Conservation (phyloP, 2,113 vertebrate species). For the Erpornis zantholeuca region DNA sequence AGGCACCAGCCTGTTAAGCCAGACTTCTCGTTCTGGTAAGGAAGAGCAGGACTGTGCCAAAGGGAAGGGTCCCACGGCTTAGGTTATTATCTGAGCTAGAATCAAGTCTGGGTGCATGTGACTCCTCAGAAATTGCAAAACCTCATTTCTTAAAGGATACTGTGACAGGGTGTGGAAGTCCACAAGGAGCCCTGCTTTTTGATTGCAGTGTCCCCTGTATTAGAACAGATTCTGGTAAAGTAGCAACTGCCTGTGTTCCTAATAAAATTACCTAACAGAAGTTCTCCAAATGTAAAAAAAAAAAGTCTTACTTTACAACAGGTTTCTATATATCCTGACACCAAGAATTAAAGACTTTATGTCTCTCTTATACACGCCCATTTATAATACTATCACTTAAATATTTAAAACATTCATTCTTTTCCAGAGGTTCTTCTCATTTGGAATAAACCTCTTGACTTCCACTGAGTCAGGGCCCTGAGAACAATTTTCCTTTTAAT, state of each 20-base stretch:
- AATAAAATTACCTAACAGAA: background rate
- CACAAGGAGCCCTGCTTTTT: background rate
- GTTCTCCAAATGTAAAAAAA: background rate
- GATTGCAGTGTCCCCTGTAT: background rate
- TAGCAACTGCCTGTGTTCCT: background rate
- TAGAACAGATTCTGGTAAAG: background rate
- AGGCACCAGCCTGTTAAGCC: background rate
- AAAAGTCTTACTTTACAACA: background rate
- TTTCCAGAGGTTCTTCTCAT: background rate
- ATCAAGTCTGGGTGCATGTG: background rate
- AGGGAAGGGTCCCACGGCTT: conserved; percentile 1
- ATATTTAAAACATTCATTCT: background rate
- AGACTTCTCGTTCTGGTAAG: background rate
- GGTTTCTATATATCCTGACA: background rate
- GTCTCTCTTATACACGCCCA: background rate
- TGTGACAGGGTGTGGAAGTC: background rate
- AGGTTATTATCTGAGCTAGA: conserved; percentile 1
- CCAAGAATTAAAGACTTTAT: background rate
- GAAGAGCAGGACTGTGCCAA: conserved; percentile 14
- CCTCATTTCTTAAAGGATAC: background rate
- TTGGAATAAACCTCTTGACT: background rate
- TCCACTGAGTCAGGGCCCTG: background rate
- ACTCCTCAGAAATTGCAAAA: conserved; percentile 31
- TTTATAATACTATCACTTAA: background rate
- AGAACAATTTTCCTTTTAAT: background rate